Conservation (phyloP, 2,888 invertebrate genomes). For the Trissonchulus latispiculum region DNA sequence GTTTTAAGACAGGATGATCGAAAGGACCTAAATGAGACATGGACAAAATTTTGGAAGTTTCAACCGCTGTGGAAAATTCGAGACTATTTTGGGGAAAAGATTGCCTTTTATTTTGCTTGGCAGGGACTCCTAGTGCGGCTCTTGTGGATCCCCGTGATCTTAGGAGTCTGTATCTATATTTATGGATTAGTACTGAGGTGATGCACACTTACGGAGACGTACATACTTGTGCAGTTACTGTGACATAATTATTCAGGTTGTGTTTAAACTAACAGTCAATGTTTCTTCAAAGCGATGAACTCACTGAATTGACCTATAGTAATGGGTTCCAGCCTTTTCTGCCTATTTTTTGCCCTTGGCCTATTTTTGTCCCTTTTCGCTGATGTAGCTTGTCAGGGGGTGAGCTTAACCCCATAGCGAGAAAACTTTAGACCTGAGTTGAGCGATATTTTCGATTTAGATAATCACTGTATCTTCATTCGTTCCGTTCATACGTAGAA, state of each 20-base stretch:
- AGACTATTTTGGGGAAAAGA: slow-evolving; percentile 50
- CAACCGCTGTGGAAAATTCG: slow-evolving; percentile 47
- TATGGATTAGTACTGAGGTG: slow-evolving; percentile 44
- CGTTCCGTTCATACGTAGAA: too few relatives aligned
- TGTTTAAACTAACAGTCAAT: neutral
- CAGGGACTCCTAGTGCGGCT: slow-evolving; percentile 45
- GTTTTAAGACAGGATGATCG: slow-evolving; percentile 22
- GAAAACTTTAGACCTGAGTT: too few relatives aligned
- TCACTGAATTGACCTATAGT: too few relatives aligned
- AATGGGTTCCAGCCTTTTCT: too few relatives aligned
- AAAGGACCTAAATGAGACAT: slow-evolving; percentile 37
- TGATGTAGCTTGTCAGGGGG: too few relatives aligned
- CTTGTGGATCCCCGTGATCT: slow-evolving; percentile 45
- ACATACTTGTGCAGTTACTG: neutral
- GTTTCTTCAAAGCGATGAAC: neutral
- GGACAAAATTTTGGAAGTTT: slow-evolving; percentile 41
- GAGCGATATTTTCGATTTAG: too few relatives aligned
- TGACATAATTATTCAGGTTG: neutral
- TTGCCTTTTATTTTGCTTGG: slow-evolving; percentile 50
- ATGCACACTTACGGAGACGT: slow-evolving; percentile 11
- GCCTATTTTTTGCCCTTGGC: too few relatives aligned
- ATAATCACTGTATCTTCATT: too few relatives aligned
- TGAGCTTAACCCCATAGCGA: too few relatives aligned
- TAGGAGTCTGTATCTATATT: slow-evolving; percentile 44
- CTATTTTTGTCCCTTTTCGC: too few relatives aligned